Conservation (phyloP, 92 coral and sea anemone species). For the Bergia puertoricense region DNA sequence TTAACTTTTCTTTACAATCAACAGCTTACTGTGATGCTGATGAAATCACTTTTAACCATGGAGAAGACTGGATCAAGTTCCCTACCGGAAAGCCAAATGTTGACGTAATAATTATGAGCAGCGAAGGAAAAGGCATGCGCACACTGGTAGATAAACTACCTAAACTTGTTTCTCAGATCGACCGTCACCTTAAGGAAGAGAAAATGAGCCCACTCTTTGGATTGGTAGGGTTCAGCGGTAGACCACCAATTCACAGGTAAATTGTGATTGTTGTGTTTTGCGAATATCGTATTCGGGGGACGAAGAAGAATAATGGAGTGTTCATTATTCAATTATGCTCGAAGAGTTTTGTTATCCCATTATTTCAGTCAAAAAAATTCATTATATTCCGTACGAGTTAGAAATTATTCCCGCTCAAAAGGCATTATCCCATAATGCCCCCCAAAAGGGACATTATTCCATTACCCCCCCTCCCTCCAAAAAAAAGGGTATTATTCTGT, state of each 20-base stretch:
- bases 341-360: no score
- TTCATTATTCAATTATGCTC: no score
- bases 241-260: constrained; percentile 59
- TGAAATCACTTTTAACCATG: not conserved
- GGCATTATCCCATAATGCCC: no score
- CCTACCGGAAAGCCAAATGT: constrained; percentile 34
- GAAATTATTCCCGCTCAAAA: no score
- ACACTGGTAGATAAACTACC: constrained; percentile 42
- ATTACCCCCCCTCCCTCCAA: no score
- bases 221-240: constrained; percentile 73
- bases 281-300: no score
- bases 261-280: not conserved
- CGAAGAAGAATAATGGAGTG: no score
- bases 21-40: not conserved
- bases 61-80: not conserved
- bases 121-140: constrained; percentile 61
- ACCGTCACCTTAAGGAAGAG: constrained; percentile 17
- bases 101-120: constrained; percentile 62
- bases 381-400: no score
- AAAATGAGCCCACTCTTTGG: constrained; percentile 54
- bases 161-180: constrained; percentile 32
- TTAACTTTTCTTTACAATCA: not conserved
- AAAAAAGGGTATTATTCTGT: no score
- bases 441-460: no score
- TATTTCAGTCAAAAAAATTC: no score